Base-by-base conservation (phyloP, 2,888 invertebrate genomes). In the Orthosia incerta region DNA sequence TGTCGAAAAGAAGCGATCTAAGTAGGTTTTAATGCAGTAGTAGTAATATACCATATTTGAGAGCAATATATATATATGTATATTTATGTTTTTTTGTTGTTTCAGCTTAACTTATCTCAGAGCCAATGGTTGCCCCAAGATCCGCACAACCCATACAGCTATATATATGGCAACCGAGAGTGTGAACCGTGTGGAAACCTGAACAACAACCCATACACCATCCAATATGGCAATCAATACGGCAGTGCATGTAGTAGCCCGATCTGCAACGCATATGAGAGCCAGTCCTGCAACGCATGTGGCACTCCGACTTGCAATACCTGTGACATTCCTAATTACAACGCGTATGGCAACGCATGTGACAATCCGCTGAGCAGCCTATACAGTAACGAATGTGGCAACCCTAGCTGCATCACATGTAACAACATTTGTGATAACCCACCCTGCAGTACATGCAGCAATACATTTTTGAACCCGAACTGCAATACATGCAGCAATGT, bases 71-170 rank as follows among this genome's bases (percentile, higher is more conserved):
- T 26, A 15, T 23, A 9, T 0, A 18, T 39, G 3, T 9, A 39
- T 31, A 60, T 16, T 0, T n/a, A 3, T 20, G 13, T 48, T 56
- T 63, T 1, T 39, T 46, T 71, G 20, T 50, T 74, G 59, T 81
- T 74, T 66, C 68, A 85, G 80, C n/a, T 82, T 18, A 60, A 75
- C 16, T n/a, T 76, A 53, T n/a, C 46, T 1, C 20, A 46, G 7
- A 45, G 71, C 15, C 81, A 75, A 57, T 70, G 65, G 18, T 23
- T 62, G 16, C 16, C 64, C 12, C 53, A 59, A 50, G n/a, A 64
- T 56, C 26, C 16, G 26, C 56, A 46, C 15, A 71, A 45, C 12
- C n/a, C 70, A 11, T 65, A 57, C 7, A 51, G 26, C 18, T 51
- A 26, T 50, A 7, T 50, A 4, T 76, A 51, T 15, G 50, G 60